These are phyloP conservation scores for Odontophorus gujanensis DNA, from an alignment of 2,113 vertebrate genomes.

Conservation along the genomic window DNA sequence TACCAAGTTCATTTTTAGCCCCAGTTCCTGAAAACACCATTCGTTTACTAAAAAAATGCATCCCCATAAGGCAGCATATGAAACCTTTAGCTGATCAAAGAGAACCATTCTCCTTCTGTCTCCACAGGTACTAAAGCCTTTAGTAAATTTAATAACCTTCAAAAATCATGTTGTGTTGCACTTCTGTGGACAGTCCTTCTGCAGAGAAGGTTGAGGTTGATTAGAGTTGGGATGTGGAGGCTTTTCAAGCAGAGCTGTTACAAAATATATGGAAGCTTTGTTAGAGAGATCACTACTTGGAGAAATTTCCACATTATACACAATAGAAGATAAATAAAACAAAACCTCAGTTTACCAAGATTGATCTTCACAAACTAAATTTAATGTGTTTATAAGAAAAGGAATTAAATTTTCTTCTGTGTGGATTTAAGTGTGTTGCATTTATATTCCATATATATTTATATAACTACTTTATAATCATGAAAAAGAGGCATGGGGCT, in stretches of 20 bases:
- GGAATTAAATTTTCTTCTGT: neutral
- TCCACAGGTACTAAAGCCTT: neutral
- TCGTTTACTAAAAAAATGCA: neutral
- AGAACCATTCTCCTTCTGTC: neutral
- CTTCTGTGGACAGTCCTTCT: neutral
- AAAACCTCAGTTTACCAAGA: neutral
- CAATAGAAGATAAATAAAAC: neutral
- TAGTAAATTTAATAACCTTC: neutral
- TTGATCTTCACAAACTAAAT: neutral
- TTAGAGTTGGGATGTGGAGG: fast-evolving
- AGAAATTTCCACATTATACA: neutral
- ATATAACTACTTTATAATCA: neutral
- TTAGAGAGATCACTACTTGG: neutral
- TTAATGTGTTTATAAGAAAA: neutral
- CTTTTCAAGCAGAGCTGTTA: fast-evolving
- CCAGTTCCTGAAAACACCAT: neutral
- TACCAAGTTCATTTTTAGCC: neutral
- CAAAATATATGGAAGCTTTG: neutral
- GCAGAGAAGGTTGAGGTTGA: neutral
- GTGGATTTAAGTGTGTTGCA: neutral
- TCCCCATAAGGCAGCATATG: fast-evolving
- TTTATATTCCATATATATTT: neutral
- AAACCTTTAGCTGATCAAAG: neutral
- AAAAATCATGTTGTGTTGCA: neutral
- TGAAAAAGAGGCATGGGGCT: neutral